Evolutionary conservation across 2,797 vertebrate species (phyloP), one percentile per base, ranked within the genome.

Genomic region (Enoplosus armatus): DNA sequence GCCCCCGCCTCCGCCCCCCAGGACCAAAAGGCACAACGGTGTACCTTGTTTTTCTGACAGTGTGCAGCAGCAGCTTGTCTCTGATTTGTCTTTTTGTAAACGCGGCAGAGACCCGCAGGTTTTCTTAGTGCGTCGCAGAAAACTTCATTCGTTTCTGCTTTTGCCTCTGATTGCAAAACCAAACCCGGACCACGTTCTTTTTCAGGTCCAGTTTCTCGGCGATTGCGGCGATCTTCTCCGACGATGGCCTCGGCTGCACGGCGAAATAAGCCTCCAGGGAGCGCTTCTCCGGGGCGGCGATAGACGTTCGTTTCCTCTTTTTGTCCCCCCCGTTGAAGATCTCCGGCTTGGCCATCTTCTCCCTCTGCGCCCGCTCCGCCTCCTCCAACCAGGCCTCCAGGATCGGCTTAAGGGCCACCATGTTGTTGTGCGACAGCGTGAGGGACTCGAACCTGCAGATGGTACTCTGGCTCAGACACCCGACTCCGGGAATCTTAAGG

Each of bases 61-160:
- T 67, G 79, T 12, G 47, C 83, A 87, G 84, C 86, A 75, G 76
- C 71, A 65, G 62, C 75, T 39, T 22, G 72, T 78, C 85, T 88
- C 80, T 83, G 74, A 20, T 78, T 81, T 60, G 87, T 92, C 83
- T 78, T n/a, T 87, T 3, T 62, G 60, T 26, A 63, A 83, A 72
- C 47, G 83, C 75, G 68, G 61, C 75, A 59, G 72, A 72, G 67
- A 45, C 50, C 75, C 63, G 37, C 64, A 47, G 64, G 26, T 60
- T 26, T 12, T 68, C 63, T 93, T 95, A 98, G 92, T 97, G 97
- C 74, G 97, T 95, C 31, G 97, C 97, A 74, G 97, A 98, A 93
- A 98, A 98, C 92, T 98, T 98, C 97, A 98, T 98, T 78, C 97
- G 92, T 96, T 98, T 98, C 94, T 98, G 97, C 91, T 98, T 98